phyloP scores from a whole-genome alignment of 2,797 vertebrate species.

The Danionella dracula region DNA sequence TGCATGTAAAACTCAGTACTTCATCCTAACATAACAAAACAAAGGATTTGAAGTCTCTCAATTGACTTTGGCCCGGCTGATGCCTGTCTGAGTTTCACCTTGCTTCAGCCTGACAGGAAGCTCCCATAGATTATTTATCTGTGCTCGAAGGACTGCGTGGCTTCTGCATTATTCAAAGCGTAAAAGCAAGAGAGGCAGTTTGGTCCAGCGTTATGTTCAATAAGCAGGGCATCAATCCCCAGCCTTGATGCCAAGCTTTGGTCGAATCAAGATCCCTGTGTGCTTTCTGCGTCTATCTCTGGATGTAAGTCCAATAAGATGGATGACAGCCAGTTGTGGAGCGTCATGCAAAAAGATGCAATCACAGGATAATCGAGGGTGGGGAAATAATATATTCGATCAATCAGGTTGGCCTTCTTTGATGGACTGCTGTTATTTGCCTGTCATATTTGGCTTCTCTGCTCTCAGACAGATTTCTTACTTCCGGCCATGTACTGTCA shows the following conservation, averaged over 20 bases:
- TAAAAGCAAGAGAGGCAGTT: slow-evolving; percentile 35
- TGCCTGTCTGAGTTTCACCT: not conserved
- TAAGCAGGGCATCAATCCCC: slow-evolving; percentile 21
- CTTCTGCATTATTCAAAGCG: slow-evolving; percentile 39
- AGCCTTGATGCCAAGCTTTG: not conserved
- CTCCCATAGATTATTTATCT: slow-evolving; percentile 42
- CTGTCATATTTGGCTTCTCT: not conserved
- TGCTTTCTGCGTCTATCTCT: slow-evolving; percentile 4
- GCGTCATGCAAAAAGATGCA: slow-evolving; percentile 32
- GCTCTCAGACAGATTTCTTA: not conserved
- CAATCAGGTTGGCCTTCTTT: not conserved
- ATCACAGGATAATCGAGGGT: slow-evolving; percentile 5
- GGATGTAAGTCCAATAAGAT: slow-evolving; percentile 2
- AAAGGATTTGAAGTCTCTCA: slow-evolving; percentile 31
- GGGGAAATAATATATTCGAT: slow-evolving; percentile 14
- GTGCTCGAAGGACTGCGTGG: slow-evolving; percentile 16
- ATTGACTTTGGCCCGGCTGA: not conserved
- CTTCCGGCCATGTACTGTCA: slow-evolving; percentile 60
- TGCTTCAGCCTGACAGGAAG: not conserved
- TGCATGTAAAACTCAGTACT: not conserved
- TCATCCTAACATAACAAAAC: too few relatives aligned
- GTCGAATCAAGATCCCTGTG: slow-evolving; percentile 17
- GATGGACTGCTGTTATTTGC: slow-evolving; percentile 5
- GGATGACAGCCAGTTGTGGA: not conserved
- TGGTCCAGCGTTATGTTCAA: slow-evolving; percentile 25